Conservation (phyloP, 2,797 vertebrate genomes). For the Poecilia picta region DNA sequence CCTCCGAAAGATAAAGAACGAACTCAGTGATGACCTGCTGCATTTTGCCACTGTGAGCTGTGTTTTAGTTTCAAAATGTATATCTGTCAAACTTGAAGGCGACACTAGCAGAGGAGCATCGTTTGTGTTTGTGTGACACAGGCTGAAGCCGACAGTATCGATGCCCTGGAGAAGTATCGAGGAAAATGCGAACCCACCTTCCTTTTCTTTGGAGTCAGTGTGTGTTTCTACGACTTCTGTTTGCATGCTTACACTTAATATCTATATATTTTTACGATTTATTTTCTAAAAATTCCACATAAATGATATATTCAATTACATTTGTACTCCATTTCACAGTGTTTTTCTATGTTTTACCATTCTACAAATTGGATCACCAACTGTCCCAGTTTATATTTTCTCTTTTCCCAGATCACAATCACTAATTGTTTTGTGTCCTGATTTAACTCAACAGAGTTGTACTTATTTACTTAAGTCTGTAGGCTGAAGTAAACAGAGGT, state of each 20-base stretch:
- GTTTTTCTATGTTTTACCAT: background rate
- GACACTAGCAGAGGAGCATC: background rate
- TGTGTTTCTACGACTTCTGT: background rate
- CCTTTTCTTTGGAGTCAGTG: slow-evolving; percentile 89
- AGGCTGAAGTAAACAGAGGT: background rate
- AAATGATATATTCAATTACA: background rate
- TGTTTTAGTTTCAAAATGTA: background rate
- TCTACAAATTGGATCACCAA: background rate
- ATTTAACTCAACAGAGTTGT: background rate
- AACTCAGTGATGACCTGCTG: slow-evolving; percentile 86
- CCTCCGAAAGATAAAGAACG: slow-evolving; percentile 91
- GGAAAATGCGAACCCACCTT: slow-evolving; percentile 94
- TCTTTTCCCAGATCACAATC: background rate
- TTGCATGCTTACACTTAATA: background rate
- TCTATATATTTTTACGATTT: background rate
- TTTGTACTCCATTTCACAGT: background rate
- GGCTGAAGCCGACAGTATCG: slow-evolving; percentile 91
- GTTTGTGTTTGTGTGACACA: slow-evolving; percentile 55
- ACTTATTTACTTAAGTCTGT: background rate
- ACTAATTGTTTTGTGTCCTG: background rate
- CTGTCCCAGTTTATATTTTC: background rate
- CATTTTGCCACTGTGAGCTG: slow-evolving; percentile 91
- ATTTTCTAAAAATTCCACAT: background rate
- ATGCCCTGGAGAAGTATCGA: slow-evolving; percentile 87
- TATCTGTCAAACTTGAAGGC: background rate